A percentile compares a stretch with the other conserved stretches of the same genome.
These are phyloP conservation scores for Agrotis ipsilon DNA, from an alignment of 2,888 invertebrate species.

Conservation along the genomic window DNA sequence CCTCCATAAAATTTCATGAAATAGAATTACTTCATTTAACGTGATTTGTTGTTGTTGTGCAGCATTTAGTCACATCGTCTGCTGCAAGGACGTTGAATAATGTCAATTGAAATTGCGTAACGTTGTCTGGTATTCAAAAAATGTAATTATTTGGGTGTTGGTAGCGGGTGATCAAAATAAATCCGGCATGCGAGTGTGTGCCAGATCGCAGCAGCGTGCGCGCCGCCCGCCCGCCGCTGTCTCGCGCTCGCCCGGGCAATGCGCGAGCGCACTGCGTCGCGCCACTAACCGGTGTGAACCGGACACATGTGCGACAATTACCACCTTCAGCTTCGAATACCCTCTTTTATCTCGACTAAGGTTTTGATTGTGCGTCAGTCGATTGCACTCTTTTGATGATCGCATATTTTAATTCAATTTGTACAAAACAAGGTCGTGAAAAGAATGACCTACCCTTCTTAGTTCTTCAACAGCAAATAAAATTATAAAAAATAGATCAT, in stretches of 20 bases:
- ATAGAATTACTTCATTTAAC: constrained; percentile 12
- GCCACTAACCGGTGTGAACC: constrained; percentile 49
- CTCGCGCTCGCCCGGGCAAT: constrained; percentile 62
- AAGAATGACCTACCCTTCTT: not conserved
- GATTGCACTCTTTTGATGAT: not conserved
- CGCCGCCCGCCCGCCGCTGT: constrained; percentile 39
- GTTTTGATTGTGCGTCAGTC: constrained; percentile 4
- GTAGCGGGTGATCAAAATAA: constrained; percentile 83
- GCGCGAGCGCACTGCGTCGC: constrained; percentile 50
- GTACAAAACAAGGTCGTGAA: not conserved
- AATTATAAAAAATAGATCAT: constrained; percentile 4
- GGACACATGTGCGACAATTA: constrained; percentile 54
- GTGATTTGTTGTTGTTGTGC: constrained; percentile 8
- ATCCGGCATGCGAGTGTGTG: constrained; percentile 77
- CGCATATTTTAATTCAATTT: too few species aligned
- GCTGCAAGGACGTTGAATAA: constrained; percentile 61
- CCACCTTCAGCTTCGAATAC: constrained; percentile 48
- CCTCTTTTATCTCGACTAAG: constrained; percentile 18
- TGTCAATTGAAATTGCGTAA: constrained; percentile 79
- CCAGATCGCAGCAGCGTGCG: constrained; percentile 70
- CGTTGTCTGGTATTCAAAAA: constrained; percentile 85
- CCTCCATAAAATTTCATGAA: constrained; percentile 16
- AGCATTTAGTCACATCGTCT: constrained; percentile 16
- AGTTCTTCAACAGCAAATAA: not conserved
- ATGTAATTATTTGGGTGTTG: constrained; percentile 83